Conservation (phyloP, 1,140 invertebrate genomes). For the Manduca sexta region DNA sequence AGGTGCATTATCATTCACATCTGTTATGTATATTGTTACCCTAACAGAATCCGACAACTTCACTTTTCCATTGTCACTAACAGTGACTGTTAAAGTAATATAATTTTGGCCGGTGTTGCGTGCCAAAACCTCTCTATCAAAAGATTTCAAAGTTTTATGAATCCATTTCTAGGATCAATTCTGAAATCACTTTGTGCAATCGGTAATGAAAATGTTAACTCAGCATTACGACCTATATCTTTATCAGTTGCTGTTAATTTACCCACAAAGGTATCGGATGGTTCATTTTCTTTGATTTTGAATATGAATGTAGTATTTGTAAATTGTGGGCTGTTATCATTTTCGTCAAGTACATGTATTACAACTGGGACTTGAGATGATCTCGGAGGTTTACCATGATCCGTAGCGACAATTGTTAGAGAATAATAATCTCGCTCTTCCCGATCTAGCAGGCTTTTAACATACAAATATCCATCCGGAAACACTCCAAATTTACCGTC, state of each 20-base stretch:
- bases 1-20: slow-evolving; percentile 95
- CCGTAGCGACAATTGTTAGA: slow-evolving; percentile 85
- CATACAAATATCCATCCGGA: slow-evolving; percentile 91
- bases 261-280: slow-evolving; percentile 90
- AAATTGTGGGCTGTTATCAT: slow-evolving; percentile 95
- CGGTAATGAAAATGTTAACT: slow-evolving; percentile 89
- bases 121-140: slow-evolving; percentile 90
- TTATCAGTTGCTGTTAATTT: slow-evolving; percentile 91
- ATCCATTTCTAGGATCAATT: slow-evolving; percentile 93
- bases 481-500: slow-evolving; percentile 92
- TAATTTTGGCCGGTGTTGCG: slow-evolving; percentile 83
- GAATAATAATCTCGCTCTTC: slow-evolving; percentile 94
- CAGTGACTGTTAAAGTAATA: slow-evolving; percentile 87
- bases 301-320: slow-evolving; percentile 90
- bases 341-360: slow-evolving; percentile 95
- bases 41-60: slow-evolving; percentile 90
- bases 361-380: slow-evolving; percentile 89
- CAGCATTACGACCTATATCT: slow-evolving; percentile 93
- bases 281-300: slow-evolving; percentile 90
- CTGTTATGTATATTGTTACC: slow-evolving; percentile 89
- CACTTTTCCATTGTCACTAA: slow-evolving; percentile 89
- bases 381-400: slow-evolving; percentile 82
- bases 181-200: slow-evolving; percentile 86
- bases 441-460: slow-evolving; percentile 87
- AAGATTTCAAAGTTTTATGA: slow-evolving; percentile 89